Percentiles rank a stretch among this genome's conserved stretches.
These are phyloP conservation scores for Ceyx melanurus DNA, from an alignment of 2,113 vertebrate genomes.

Conservation along the genomic window DNA sequence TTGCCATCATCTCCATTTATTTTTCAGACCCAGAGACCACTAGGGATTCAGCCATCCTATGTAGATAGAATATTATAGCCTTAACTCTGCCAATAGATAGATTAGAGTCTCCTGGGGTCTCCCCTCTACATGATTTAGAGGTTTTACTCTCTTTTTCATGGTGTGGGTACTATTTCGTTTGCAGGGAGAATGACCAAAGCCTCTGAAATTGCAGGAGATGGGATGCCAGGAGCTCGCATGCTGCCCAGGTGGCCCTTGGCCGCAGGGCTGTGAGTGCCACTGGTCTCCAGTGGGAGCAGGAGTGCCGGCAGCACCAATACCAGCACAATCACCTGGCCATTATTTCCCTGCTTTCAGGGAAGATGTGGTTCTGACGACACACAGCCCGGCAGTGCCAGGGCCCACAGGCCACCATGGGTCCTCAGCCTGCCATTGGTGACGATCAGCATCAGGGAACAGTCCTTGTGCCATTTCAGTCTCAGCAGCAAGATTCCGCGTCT, in stretches of 20 bases:
- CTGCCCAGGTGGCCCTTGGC: neutral
- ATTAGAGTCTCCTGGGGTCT: conserved; percentile 59
- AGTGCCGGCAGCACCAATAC: neutral
- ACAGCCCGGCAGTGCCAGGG: neutral
- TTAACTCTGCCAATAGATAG: conserved; percentile 73
- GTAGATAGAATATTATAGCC: conserved; percentile 76
- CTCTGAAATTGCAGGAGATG: neutral
- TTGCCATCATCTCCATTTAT: neutral
- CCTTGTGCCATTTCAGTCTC: conserved; percentile 20
- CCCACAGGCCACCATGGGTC: neutral
- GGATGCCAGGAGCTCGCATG: neutral
- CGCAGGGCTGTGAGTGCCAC: neutral
- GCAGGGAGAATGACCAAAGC: neutral
- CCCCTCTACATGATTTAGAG: neutral
- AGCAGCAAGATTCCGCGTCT: neutral
- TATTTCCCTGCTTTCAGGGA: neutral
- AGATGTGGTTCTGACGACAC: neutral
- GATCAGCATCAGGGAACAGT: neutral
- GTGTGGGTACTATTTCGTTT: neutral
- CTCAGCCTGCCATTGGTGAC: fast-evolving
- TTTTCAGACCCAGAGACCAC: conserved; percentile 40
- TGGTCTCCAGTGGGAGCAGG: neutral
- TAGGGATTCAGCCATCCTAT: conserved; percentile 72
- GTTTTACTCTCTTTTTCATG: neutral
- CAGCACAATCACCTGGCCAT: neutral